A percentile compares a stretch with the other conserved stretches of the same genome.
phyloP scores from a whole-genome alignment of 1,140 invertebrate species.

The Melipona quadrifasciata region DNA sequence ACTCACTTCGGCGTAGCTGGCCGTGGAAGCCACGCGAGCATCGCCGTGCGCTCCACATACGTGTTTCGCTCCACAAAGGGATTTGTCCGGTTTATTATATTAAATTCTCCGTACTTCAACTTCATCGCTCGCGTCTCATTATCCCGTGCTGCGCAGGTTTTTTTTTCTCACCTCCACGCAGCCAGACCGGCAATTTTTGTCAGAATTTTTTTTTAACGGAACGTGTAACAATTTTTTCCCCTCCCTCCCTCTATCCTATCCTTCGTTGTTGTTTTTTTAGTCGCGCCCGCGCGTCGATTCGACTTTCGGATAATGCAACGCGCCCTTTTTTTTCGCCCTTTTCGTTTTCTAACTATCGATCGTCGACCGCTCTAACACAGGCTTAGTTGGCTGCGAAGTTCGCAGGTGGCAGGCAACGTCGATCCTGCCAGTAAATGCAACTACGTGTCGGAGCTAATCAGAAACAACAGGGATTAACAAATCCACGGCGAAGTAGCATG shows the following conservation, averaged over 20 bases:
- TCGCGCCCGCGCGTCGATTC: background rate
- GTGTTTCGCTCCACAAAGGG: slow-evolving; percentile 1
- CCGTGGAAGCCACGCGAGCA: slow-evolving; percentile 6
- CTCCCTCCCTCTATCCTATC: background rate
- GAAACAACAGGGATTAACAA: slow-evolving; percentile 42
- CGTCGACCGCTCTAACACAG: background rate
- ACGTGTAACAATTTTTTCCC: background rate
- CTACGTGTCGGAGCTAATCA: slow-evolving; percentile 13
- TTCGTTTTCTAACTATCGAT: slow-evolving; percentile 14
- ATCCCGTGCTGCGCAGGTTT: background rate
- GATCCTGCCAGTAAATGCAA: background rate
- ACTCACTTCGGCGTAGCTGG: slow-evolving; percentile 46
- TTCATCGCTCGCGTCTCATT: slow-evolving; percentile 4
- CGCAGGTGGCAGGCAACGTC: slow-evolving; percentile 39
- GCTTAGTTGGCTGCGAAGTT: slow-evolving; percentile 18
- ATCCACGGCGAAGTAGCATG: slow-evolving; percentile 32
- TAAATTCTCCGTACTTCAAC: slow-evolving; percentile 1
- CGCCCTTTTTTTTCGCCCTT: background rate
- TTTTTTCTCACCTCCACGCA: background rate
- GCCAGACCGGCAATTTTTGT: background rate
- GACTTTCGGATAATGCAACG: background rate
- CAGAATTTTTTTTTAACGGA: background rate
- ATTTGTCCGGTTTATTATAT: background rate
- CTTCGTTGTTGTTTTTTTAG: background rate
- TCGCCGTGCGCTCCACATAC: background rate